Percentiles rank a stretch among this genome's conserved stretches.
phyloP scores from a whole-genome alignment of 2,888 invertebrate genomes.

The Chorisops tibialis region DNA sequence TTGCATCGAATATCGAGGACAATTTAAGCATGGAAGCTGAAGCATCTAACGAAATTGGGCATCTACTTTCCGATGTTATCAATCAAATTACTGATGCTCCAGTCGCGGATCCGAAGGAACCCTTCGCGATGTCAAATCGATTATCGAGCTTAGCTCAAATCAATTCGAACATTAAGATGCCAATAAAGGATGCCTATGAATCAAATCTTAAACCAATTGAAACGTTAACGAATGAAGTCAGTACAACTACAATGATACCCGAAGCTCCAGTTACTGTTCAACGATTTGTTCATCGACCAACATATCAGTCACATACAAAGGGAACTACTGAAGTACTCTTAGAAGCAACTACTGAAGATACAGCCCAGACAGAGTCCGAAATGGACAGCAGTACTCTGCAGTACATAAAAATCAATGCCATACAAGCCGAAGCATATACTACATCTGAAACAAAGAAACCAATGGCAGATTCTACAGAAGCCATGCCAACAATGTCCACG shows the following conservation, averaged over 20 bases:
- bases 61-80: conserved; percentile 48
- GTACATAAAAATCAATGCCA: conserved; percentile 12
- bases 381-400: conserved; percentile 4
- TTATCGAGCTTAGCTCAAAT: conserved; percentile 46
- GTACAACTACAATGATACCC: background rate
- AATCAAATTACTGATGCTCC: conserved; percentile 42
- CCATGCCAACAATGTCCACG: background rate
- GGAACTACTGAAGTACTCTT: background rate
- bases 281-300: conserved; percentile 10
- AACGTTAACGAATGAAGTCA: background rate
- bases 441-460: conserved; percentile 2
- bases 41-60: conserved; percentile 46
- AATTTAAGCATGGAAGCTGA: conserved; percentile 41
- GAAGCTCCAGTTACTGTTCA: conserved; percentile 10
- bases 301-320: conserved; percentile 17
- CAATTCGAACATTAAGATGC: conserved; percentile 40
- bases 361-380: conserved; percentile 11
- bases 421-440: conserved; percentile 9
- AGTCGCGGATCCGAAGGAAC: background rate
- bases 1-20: conserved; percentile 49
- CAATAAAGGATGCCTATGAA: background rate
- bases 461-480: background rate
- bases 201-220: conserved; percentile 30
- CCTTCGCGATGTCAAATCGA: conserved; percentile 36
- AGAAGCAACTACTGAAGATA: background rate